Percentiles rank a stretch among this genome's conserved stretches.
phyloP scores from a whole-genome alignment of 37 sponge, comb jelly and placozoan species.

The Theonella swinhoei region DNA sequence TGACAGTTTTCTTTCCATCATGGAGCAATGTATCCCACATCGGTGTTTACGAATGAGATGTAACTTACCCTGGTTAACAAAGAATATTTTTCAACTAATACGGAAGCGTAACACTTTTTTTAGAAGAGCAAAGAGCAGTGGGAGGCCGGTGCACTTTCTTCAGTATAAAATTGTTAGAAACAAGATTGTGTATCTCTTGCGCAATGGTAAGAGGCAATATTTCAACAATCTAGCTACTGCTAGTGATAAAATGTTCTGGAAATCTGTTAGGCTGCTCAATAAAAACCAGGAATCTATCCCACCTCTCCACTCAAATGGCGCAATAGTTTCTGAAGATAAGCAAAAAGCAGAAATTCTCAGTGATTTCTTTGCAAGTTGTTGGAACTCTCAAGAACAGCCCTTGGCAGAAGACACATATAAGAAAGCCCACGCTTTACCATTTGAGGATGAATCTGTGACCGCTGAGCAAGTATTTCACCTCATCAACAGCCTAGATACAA shows the following conservation, averaged over 20 bases:
- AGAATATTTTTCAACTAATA: not conserved
- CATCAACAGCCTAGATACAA: not conserved
- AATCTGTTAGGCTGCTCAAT: not conserved
- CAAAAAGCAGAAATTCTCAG: not conserved
- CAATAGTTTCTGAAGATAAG: not conserved
- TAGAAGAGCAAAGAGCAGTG: not conserved
- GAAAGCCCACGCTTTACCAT: not conserved
- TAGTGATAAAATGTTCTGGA: not conserved
- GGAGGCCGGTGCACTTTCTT: not conserved
- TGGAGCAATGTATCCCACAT: slow-evolving; percentile 6
- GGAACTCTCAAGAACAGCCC: not conserved
- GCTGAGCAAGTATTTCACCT: not conserved
- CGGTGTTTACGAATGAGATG: not conserved
- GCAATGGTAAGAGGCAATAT: not conserved
- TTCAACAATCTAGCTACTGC: not conserved
- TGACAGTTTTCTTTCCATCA: not conserved
- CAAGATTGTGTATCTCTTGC: not conserved
- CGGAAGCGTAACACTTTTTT: not conserved
- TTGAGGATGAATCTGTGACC: not conserved
- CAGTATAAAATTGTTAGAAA: not conserved
- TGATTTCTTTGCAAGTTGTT: not conserved
- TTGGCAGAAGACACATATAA: not conserved
- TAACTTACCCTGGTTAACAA: slow-evolving; percentile 20
- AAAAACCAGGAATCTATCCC: not conserved
- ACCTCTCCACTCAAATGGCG: not conserved